phyloP scores from a whole-genome alignment of 2,797 vertebrate species.

The Numenius phaeopus region DNA sequence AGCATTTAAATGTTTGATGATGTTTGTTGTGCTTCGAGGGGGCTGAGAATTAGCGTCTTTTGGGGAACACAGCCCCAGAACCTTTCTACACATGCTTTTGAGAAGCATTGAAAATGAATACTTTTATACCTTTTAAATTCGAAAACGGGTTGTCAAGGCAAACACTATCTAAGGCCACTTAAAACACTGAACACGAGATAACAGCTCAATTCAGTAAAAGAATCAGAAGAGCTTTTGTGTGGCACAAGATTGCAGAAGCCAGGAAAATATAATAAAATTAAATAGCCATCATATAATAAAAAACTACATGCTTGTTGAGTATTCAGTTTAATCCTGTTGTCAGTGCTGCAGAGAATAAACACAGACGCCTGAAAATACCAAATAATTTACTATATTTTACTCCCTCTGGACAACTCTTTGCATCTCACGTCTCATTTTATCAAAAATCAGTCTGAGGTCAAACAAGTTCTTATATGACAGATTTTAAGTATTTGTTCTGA shows the following conservation, averaged over 20 bases:
- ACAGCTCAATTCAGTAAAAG: constrained; percentile 16
- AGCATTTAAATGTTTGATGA: constrained; percentile 7
- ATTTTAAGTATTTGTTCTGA: constrained; percentile 52
- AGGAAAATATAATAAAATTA: constrained; percentile 52
- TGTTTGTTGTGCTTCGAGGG: not conserved
- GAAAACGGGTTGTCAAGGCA: constrained; percentile 38
- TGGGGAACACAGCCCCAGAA: not conserved
- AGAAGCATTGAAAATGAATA: constrained; percentile 14
- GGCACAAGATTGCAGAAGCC: not conserved
- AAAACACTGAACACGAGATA: constrained; percentile 50
- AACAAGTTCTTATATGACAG: constrained; percentile 73
- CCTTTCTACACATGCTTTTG: not conserved
- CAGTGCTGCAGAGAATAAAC: constrained; percentile 61
- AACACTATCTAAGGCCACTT: constrained; percentile 51
- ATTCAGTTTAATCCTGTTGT: constrained; percentile 67
- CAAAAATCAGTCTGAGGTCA: constrained; percentile 75
- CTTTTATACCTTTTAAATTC: constrained; percentile 36
- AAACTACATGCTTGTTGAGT: constrained; percentile 43
- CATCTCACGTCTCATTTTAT: constrained; percentile 66
- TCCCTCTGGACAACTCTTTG: constrained; percentile 64
- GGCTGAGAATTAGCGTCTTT: not conserved
- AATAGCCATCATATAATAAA: constrained; percentile 54
- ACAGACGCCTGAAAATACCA: constrained; percentile 69
- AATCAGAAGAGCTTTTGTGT: constrained; percentile 3
- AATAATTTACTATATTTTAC: constrained; percentile 70